Evolutionary conservation across 2,888 invertebrate species (phyloP).

Genomic region (Psylliodes chrysocephalus): DNA sequence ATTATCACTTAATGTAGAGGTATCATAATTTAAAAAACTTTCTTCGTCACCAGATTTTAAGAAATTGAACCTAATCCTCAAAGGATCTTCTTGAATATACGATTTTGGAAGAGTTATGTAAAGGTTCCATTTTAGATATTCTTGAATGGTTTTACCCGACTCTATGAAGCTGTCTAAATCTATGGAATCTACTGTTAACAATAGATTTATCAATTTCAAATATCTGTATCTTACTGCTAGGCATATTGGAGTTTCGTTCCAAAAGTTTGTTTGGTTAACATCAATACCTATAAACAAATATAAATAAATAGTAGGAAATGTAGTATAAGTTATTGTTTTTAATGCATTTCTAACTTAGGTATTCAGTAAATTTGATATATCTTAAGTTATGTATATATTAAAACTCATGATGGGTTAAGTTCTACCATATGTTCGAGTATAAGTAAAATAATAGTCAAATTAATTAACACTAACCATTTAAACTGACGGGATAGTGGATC

Average conservation of each 20-base stretch:
- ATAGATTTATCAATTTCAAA: slow-evolving; percentile 17
- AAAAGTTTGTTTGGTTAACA: slow-evolving; percentile 50
- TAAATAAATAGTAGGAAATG: not conserved
- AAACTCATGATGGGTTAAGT: too few relatives aligned
- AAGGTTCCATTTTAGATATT: slow-evolving; percentile 42
- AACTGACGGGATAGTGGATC: too few relatives aligned
- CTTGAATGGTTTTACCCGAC: slow-evolving; percentile 42
- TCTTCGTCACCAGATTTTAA: slow-evolving; percentile 49
- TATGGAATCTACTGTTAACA: slow-evolving; percentile 37
- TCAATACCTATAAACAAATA: slow-evolving; percentile 37
- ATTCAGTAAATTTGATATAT: too few relatives aligned
- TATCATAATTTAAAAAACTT: slow-evolving; percentile 45
- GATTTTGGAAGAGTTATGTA: slow-evolving; percentile 24
- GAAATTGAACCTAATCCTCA: slow-evolving; percentile 43
- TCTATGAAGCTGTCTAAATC: slow-evolving; percentile 47
- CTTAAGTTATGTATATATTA: too few relatives aligned
- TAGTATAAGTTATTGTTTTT: too few relatives aligned
- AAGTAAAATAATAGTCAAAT: too few relatives aligned
- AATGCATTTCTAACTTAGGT: too few relatives aligned
- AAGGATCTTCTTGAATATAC: slow-evolving; percentile 35
- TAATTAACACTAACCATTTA: too few relatives aligned
- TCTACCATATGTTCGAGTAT: too few relatives aligned
- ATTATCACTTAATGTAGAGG: slow-evolving; percentile 43
- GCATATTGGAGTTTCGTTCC: slow-evolving; percentile 51
- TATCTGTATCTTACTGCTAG: slow-evolving; percentile 47